Base-by-base conservation (phyloP, 2,113 vertebrate genomes). In the Sceloporus undulatus region DNA sequence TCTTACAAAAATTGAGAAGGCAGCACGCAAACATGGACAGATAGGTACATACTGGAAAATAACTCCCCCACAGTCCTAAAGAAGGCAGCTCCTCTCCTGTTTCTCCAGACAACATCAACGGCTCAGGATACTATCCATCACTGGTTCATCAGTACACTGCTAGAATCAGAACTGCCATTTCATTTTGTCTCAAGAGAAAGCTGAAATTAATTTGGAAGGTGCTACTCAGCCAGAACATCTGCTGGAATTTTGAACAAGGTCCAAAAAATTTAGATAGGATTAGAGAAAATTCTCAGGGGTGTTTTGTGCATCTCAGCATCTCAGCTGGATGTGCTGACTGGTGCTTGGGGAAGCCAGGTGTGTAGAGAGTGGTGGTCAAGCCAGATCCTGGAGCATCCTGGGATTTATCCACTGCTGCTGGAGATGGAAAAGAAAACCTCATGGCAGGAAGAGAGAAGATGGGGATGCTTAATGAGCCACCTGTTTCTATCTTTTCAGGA, bases 261-360 rank as follows among this genome's bases (percentile, higher is more conserved):
- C 38, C 18, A 85, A 77, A 59, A 16, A 77, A 77, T 19, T 9
- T 23, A 65, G 74, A 40, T 27, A 62, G 71, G 54, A 85, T 66
- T 9, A 65, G 40, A 16, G 25, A 29, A 40, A 62, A 2, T 2
- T 66, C 73, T 77, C 56, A 19, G 8, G 56, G 23, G 56, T 9
- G 8, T 40, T 25, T 62, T 85, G 40, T 9, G 40, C 38, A 42
- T 42, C 25, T 6, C 74, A 77, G 40, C 38, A 42, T 42, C 25
- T 6, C 74, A 77, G 56, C 56, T 29, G 40, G 59, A 23, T 73
- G 76, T 76, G 34, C 34, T 18, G 9, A 13, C 25, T 42, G 54
- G 14, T 62, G 13, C 27, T 68, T n/a, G 74, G 11, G 59, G 29
- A 78, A 86, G 59, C 62, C 85, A 86, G 85, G 42, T 86, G 85